These are phyloP conservation scores for Notamacropus eugenii DNA, from an alignment of 2,797 vertebrate genomes.

Conservation along the genomic window DNA sequence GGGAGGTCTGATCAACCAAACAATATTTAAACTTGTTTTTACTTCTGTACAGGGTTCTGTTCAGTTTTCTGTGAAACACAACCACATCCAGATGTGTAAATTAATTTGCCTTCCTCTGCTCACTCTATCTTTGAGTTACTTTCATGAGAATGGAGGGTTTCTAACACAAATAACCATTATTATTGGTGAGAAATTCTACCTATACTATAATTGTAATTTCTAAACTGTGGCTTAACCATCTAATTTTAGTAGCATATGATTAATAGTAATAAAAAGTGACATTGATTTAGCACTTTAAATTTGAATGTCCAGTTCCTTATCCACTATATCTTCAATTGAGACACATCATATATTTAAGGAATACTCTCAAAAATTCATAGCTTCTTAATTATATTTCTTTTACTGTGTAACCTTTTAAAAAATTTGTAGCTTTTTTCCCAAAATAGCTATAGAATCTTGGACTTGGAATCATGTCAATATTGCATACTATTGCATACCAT, in stretches of 20 bases:
- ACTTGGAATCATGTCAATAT: not conserved
- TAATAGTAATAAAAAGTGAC: not conserved
- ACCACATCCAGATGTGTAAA: too few relatives aligned
- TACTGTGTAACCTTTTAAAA: not conserved
- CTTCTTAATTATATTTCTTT: not conserved
- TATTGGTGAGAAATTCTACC: not conserved
- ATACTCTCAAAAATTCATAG: not conserved
- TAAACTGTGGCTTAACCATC: not conserved
- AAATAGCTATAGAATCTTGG: not conserved
- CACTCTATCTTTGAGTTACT: too few relatives aligned
- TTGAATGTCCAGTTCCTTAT: not conserved
- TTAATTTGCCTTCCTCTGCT: too few relatives aligned
- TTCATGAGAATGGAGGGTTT: too few relatives aligned
- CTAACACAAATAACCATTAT: constrained; percentile 27
- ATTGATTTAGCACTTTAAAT: not conserved
- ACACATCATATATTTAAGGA: not conserved
- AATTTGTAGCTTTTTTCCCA: not conserved
- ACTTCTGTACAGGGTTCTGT: too few relatives aligned
- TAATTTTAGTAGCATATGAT: not conserved
- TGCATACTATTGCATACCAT: too few relatives aligned
- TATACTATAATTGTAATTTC: not conserved
- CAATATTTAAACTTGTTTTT: too few relatives aligned
- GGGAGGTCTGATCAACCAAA: too few relatives aligned
- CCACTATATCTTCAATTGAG: not conserved
- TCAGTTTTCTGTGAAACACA: too few relatives aligned